phyloP scores from a whole-genome alignment of 2,113 vertebrate species.

The Calyptommatus sinebrachiatus region DNA sequence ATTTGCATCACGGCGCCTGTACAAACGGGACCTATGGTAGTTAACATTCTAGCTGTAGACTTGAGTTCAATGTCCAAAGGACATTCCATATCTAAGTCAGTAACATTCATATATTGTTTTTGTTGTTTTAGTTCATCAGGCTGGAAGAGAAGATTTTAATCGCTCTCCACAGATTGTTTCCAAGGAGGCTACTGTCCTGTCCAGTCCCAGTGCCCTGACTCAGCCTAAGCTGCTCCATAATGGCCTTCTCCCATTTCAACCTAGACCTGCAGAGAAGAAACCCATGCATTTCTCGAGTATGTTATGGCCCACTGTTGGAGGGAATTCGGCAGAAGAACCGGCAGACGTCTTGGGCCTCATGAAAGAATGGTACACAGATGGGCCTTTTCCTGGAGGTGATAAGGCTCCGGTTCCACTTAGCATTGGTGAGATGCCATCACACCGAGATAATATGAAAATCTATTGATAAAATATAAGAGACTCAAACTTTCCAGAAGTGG shows the following conservation, averaged over 20 bases:
- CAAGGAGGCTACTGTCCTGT: constrained; percentile 13
- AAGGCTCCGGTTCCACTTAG: constrained; percentile 43
- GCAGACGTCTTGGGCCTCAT: constrained; percentile 42
- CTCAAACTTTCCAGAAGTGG: no score
- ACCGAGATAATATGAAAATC: no score
- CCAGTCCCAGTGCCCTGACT: not conserved
- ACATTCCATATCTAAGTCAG: not conserved
- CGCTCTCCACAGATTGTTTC: constrained; percentile 42
- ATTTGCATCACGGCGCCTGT: no score
- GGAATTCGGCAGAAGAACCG: constrained; percentile 51
- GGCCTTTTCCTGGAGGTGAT: constrained; percentile 46
- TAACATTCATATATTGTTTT: not conserved
- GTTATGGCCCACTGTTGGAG: constrained; percentile 42
- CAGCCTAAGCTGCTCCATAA: constrained; percentile 47
- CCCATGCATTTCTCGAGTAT: constrained; percentile 34
- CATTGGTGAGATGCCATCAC: constrained; percentile 10
- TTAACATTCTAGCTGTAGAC: not conserved
- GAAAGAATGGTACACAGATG: constrained; percentile 58
- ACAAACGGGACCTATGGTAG: not conserved
- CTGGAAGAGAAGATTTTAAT: constrained; percentile 56
- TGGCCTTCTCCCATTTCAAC: not conserved
- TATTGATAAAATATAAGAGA: no score
- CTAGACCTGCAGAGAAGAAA: constrained; percentile 32
- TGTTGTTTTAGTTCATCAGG: constrained; percentile 26
- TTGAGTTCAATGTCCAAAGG: not conserved